A percentile compares a stretch with the other conserved stretches of the same genome.
These are phyloP conservation scores for Saguinus imperator DNA, from an alignment of 2,113 vertebrate genomes.

Conservation along the genomic window DNA sequence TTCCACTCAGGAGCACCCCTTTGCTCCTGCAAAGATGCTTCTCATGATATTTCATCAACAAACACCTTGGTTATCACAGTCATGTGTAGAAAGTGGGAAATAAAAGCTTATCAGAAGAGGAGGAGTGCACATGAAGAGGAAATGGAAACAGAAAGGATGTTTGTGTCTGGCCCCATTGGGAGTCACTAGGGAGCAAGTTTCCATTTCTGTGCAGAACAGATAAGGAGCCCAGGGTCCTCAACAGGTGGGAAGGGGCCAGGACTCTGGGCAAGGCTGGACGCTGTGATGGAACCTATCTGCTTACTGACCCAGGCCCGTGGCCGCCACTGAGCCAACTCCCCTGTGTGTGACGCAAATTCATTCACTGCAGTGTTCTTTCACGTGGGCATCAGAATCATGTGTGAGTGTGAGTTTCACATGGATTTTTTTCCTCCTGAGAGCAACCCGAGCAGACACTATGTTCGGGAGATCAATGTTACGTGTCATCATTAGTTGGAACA, in stretches of 20 bases:
- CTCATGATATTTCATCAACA: background rate
- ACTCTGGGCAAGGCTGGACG: background rate
- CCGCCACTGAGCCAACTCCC: background rate
- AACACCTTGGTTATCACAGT: background rate
- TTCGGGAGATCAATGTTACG: accelerated
- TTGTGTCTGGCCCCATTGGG: background rate
- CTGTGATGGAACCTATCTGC: no score
- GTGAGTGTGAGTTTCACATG: background rate
- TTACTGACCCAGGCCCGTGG: background rate
- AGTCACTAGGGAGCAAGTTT: background rate
- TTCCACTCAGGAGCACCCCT: background rate
- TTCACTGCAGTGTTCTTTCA: background rate
- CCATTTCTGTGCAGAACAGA: background rate
- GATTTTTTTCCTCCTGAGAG: no score
- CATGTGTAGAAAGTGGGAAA: background rate
- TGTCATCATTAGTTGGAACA: no score
- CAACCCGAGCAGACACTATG: background rate
- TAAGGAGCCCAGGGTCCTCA: background rate
- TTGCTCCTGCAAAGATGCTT: background rate
- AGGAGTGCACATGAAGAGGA: no score
- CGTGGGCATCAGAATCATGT: accelerated
- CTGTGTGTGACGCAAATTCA: background rate
- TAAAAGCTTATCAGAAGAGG: background rate
- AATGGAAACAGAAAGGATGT: background rate
- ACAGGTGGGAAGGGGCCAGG: no score